Conservation (phyloP, 1,140 invertebrate genomes). For the Harlomillsia oculata region DNA sequence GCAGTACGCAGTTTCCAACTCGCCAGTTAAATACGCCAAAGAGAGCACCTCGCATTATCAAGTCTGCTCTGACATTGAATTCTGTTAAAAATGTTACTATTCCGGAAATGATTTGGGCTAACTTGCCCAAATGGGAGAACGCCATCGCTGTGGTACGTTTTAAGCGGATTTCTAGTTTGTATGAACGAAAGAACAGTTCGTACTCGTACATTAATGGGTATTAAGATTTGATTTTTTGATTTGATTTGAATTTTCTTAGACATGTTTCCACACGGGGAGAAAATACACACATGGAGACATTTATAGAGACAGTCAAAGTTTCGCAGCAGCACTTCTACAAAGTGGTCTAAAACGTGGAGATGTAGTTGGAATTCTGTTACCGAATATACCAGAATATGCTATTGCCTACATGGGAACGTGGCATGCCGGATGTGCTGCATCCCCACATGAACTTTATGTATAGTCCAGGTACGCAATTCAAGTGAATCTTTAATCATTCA, state of each 20-base stretch:
- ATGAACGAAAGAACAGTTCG: too few species aligned
- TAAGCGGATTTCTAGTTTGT: too few species aligned
- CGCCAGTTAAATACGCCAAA: too few species aligned
- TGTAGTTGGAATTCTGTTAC: slow-evolving; percentile 38
- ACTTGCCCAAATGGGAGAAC: slow-evolving; percentile 4
- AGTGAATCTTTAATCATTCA: not conserved
- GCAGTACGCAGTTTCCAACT: too few species aligned
- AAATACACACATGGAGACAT: slow-evolving; percentile 10
- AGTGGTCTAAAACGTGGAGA: slow-evolving; percentile 1
- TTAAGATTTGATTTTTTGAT: too few species aligned
- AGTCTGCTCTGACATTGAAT: too few species aligned
- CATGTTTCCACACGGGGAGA: slow-evolving; percentile 6
- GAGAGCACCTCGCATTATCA: too few species aligned
- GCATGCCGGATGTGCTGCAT: slow-evolving; percentile 46
- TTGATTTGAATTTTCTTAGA: too few species aligned
- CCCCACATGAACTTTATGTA: slow-evolving; percentile 72
- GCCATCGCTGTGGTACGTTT: not conserved
- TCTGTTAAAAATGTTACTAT: too few species aligned
- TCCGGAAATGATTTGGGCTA: slow-evolving; percentile 2
- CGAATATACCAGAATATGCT: slow-evolving; percentile 44
- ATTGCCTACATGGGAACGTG: slow-evolving; percentile 41
- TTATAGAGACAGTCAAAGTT: not conserved
- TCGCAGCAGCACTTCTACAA: slow-evolving; percentile 3
- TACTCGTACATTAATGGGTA: too few species aligned
- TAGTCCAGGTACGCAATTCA: slow-evolving; percentile 38